These are phyloP conservation scores for Eupithecia abbreviata DNA, from an alignment of 2,888 invertebrate genomes.

Conservation along the genomic window DNA sequence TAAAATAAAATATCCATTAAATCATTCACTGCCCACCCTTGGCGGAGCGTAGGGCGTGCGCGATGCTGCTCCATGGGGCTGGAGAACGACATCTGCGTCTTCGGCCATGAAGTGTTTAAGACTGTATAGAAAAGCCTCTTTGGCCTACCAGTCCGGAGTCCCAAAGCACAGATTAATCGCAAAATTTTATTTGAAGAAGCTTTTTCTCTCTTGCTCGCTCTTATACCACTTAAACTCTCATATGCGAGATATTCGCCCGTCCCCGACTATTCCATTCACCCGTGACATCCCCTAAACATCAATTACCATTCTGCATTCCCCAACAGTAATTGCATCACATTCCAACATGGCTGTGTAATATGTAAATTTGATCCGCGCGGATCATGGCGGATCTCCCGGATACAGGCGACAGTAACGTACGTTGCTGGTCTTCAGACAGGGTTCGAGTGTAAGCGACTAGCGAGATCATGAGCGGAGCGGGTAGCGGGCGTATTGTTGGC, in stretches of 20 bases:
- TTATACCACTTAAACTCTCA: too few relatives aligned
- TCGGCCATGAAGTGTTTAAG: too few relatives aligned
- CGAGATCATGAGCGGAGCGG: neutral
- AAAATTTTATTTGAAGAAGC: too few relatives aligned
- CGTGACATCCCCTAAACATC: constrained; percentile 11
- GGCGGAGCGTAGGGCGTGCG: too few relatives aligned
- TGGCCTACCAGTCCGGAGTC: too few relatives aligned
- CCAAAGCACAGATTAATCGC: too few relatives aligned
- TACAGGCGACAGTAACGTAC: constrained; percentile 23
- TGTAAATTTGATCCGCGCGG: constrained; percentile 52
- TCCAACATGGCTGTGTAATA: constrained; percentile 42
- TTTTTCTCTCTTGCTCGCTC: too few relatives aligned
- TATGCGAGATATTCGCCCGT: neutral
- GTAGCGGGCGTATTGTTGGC: neutral
- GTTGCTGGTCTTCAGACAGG: neutral
- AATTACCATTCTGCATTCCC: constrained; percentile 22
- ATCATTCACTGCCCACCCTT: too few relatives aligned
- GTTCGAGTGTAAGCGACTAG: neutral
- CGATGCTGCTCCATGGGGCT: too few relatives aligned
- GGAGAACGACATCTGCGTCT: too few relatives aligned
- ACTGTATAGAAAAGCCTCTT: too few relatives aligned
- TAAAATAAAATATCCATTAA: too few relatives aligned
- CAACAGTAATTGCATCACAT: constrained; percentile 31
- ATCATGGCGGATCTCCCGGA: constrained; percentile 38
- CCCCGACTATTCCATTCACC: neutral